Evolutionary conservation across 1,140 invertebrate species (phyloP).

Genomic region (Bombus consobrinus): DNA sequence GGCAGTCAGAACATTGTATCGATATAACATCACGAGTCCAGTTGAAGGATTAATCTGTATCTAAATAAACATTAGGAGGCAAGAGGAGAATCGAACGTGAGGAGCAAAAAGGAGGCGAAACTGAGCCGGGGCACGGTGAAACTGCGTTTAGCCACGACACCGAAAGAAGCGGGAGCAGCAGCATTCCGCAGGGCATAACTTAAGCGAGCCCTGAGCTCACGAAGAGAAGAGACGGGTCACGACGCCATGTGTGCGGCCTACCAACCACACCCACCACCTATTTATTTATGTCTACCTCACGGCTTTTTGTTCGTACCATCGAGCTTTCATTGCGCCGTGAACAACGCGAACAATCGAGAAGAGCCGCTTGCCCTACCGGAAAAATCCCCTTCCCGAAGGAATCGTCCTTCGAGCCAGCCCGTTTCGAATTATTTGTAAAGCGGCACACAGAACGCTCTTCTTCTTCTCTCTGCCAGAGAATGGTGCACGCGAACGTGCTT

Average conservation of each 20-base stretch:
- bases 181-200: slow-evolving; percentile 70
- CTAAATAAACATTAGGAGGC: background rate
- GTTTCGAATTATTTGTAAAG: slow-evolving; percentile 47
- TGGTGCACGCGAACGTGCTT: background rate
- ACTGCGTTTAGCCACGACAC: slow-evolving; percentile 49
- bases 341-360: slow-evolving; percentile 61
- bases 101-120: background rate
- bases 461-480: background rate
- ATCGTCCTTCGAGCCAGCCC: slow-evolving; percentile 26
- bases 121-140: slow-evolving; percentile 13
- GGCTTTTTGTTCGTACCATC: slow-evolving; percentile 66
- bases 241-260: slow-evolving; percentile 72
- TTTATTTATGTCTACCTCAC: slow-evolving; percentile 71
- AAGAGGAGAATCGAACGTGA: background rate
- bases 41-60: background rate
- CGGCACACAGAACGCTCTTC: background rate
- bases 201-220: slow-evolving; percentile 64
- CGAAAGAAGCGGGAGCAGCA: slow-evolving; percentile 62
- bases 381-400: slow-evolving; percentile 51
- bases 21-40: too few species aligned
- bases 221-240: slow-evolving; percentile 70
- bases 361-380: slow-evolving; percentile 43
- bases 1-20: too few species aligned
- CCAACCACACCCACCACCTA: slow-evolving; percentile 69
- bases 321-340: slow-evolving; percentile 65